Conservation (phyloP, 2,797 vertebrate genomes). For the Anguilla marmorata region DNA sequence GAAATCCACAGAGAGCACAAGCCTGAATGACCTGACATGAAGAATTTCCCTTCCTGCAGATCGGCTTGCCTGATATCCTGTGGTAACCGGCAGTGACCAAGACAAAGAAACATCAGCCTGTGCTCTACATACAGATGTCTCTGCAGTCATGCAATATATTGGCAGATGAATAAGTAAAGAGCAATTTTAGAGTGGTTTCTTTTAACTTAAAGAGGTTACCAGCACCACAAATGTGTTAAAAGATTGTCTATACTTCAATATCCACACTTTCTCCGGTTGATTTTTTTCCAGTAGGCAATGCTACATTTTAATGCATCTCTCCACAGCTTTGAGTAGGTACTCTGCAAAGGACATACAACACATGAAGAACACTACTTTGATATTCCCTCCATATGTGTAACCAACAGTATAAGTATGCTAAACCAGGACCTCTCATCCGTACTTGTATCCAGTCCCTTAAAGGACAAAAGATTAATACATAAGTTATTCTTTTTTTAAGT, state of each 20-base stretch:
- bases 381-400: too few species aligned
- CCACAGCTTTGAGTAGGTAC: too few species aligned
- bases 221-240: not conserved
- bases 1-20: constrained; percentile 36
- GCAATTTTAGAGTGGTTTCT: not conserved
- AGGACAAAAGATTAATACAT: too few species aligned
- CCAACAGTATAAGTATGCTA: too few species aligned
- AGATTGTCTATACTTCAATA: not conserved
- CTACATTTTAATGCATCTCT: too few species aligned
- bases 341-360: too few species aligned
- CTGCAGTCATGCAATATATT: not conserved
- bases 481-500: too few species aligned
- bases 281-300: not conserved
- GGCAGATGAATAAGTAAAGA: not conserved
- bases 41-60: constrained; percentile 29
- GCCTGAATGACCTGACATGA: constrained; percentile 31
- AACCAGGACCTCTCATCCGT: too few species aligned
- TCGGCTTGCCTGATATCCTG: not conserved
- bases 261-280: not conserved
- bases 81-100: not conserved
- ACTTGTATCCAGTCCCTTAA: too few species aligned
- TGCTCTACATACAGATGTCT: not conserved
- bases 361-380: too few species aligned
- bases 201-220: not conserved
- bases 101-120: not conserved